Evolutionary conservation across 2,113 vertebrate genomes (phyloP).

Genomic region (Corapipo altera): DNA sequence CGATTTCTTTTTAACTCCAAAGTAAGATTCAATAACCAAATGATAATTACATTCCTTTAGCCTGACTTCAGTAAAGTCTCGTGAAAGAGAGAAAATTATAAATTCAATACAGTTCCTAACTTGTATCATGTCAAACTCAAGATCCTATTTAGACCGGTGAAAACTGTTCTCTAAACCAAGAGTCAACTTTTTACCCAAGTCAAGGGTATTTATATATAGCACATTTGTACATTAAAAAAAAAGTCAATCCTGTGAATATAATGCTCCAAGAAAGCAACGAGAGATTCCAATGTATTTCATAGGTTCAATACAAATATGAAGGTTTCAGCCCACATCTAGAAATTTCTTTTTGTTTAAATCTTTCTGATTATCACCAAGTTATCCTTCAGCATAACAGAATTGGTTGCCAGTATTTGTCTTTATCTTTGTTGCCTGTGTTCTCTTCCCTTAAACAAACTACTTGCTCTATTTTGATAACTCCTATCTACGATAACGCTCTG

Average conservation of each 20-base stretch:
- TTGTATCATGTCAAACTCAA: neutral
- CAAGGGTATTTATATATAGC: neutral
- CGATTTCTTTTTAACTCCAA: neutral
- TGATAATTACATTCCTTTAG: neutral
- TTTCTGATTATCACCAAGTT: neutral
- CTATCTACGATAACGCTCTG: neutral
- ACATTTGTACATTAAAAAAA: neutral
- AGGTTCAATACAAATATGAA: neutral
- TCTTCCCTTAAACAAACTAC: constrained; percentile 31
- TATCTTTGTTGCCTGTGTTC: constrained; percentile 6
- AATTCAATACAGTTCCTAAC: neutral
- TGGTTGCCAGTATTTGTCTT: neutral
- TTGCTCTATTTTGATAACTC: constrained; percentile 38
- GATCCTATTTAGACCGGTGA: neutral
- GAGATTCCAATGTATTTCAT: neutral
- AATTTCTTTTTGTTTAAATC: neutral
- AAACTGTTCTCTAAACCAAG: neutral
- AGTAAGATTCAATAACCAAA: neutral
- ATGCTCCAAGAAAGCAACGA: neutral
- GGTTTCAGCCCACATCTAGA: neutral
- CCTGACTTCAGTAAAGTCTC: neutral
- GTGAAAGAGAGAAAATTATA: neutral
- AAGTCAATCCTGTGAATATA: neutral
- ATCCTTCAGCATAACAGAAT: neutral
- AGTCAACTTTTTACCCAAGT: neutral